Base-by-base conservation (phyloP, 1,140 invertebrate species). In the Calosoma granatense region DNA sequence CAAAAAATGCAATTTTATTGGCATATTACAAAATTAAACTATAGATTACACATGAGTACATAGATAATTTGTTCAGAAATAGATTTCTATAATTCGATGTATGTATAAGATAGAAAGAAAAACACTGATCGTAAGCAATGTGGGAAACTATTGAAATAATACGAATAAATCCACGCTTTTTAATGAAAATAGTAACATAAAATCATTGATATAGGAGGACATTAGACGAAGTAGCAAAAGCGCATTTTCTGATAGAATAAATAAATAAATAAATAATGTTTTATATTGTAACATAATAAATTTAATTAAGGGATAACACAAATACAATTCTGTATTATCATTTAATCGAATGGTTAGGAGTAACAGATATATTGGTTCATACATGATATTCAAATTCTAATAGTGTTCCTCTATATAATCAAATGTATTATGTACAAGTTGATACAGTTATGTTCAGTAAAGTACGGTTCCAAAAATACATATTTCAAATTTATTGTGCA, bases 321-420 rank as follows among this genome's bases (percentile, higher is more conserved):
- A 30, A 6, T 6, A 4, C 4, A 30, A 30, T 30, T 14, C 26
- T 30, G 14, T 30, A 30, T 30, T 30, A 30, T 30, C 14, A 30
- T 14, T 30, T 30, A 4, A 30, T 6, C 14, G 4, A 14, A 6
- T 30, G 26, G 14, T 6, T 30, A 30, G 4, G 26, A 30, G 26
- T 30, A 30, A 30, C 14, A 30, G 14, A 30, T 30, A 30, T 30
- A 30, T 30, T 30, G 26, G 26, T 30, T 30, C 14, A 30, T 30
- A 30, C 4, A 6, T 6, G 6, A 30, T 30, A 30, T 6, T 30
- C 14, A 30, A 6, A 30, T 30, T 30, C 14, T 6, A 30, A 4
- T 30, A 4, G 4, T 6, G 14, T 30, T 4, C 14, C 6, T 30
- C 14, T 30, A 30, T 30, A 51, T 43, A 68, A 69, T 67, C 67